These are phyloP conservation scores for Nephrocerus scutellatus DNA, from an alignment of 2,888 invertebrate genomes.

Conservation along the genomic window DNA sequence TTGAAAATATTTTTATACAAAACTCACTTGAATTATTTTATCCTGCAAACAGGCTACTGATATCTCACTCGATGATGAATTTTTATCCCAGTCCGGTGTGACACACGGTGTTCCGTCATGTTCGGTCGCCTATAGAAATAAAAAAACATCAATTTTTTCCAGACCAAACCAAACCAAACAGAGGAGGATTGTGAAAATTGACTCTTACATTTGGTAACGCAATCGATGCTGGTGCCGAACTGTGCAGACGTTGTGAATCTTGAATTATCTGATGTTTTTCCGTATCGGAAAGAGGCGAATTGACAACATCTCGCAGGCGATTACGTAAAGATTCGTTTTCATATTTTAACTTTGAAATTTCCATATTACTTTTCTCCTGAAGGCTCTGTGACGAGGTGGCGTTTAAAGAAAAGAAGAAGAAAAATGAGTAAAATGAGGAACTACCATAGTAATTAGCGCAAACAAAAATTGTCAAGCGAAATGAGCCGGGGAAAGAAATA, in stretches of 20 bases:
- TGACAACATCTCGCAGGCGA: conserved; percentile 69
- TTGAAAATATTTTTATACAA: neutral
- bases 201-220: conserved; percentile 49
- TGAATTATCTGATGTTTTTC: conserved; percentile 75
- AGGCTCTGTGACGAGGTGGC: conserved; percentile 30
- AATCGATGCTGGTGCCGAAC: conserved; percentile 75
- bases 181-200: too few species aligned
- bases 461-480: conserved; percentile 3
- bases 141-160: neutral
- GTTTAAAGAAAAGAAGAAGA: conserved; percentile 4
- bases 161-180: neutral
- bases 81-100: conserved; percentile 87
- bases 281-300: conserved; percentile 74
- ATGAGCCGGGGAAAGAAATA: neutral
- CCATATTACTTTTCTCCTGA: conserved; percentile 45
- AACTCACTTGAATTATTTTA: conserved; percentile 69
- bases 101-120: conserved; percentile 61
- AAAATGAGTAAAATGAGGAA: conserved; percentile 2
- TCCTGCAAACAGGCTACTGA: conserved; percentile 90
- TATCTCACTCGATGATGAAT: conserved; percentile 83
- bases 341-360: conserved; percentile 57
- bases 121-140: conserved; percentile 40
- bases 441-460: conserved; percentile 3
- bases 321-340: conserved; percentile 70
- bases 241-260: conserved; percentile 64